A percentile compares a stretch with the other conserved stretches of the same genome.
phyloP scores from a whole-genome alignment of 1,140 invertebrate genomes.

The Anastatus disparis region DNA sequence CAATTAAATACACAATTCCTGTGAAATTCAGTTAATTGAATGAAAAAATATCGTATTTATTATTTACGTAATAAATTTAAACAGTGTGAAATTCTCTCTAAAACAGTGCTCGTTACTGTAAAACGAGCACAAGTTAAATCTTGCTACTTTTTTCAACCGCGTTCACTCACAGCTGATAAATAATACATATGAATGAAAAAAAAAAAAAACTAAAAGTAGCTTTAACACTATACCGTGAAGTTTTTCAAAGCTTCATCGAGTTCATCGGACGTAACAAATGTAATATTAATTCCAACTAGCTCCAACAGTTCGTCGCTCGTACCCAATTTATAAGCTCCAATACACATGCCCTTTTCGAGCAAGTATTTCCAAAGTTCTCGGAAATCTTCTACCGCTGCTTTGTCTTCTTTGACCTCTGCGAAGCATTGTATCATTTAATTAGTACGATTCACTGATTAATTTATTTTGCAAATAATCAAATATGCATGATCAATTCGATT shows the following conservation, averaged over 20 bases:
- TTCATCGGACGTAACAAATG: not conserved
- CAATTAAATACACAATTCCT: no score
- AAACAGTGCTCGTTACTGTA: no score
- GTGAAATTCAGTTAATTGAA: no score
- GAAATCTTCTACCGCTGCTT: slow-evolving; percentile 22
- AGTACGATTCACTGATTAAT: no score
- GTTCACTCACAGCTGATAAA: no score
- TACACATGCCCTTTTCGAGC: not conserved
- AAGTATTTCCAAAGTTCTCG: slow-evolving; percentile 16
- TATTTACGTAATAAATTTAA: no score
- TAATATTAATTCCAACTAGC: slow-evolving; percentile 5
- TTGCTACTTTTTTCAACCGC: no score
- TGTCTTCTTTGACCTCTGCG: slow-evolving; percentile 12
- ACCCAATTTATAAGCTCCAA: slow-evolving; percentile 21
- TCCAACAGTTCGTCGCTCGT: not conserved
- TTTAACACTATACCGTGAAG: not conserved
- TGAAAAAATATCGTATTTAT: no score
- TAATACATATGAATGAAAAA: not conserved
- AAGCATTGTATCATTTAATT: no score
- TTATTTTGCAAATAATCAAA: not conserved
- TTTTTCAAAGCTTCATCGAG: slow-evolving; percentile 8
- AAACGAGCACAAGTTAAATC: no score
- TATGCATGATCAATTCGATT: no score
- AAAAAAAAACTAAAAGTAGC: not conserved
- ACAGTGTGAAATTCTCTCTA: no score